Evolutionary conservation across 2,113 vertebrate genomes (phyloP), one percentile per base, ranked within the genome.

Genomic region (Bos indicus): DNA sequence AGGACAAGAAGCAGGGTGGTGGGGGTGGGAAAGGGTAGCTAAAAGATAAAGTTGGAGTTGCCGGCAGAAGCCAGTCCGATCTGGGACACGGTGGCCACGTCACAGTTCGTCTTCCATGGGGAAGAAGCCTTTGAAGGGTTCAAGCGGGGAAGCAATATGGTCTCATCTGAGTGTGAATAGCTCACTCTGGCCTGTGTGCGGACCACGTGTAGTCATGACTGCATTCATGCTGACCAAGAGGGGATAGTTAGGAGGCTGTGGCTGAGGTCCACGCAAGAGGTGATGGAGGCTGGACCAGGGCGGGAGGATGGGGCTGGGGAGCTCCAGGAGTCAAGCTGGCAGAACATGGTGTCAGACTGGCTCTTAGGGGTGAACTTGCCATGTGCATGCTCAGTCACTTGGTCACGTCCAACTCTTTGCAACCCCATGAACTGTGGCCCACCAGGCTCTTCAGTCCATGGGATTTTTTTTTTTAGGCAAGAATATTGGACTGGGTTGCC

Each of bases 41-140:
- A 21, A 48, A 56, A 13, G 9, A 16, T 1, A 2, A 64, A 51
- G 17, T 21, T 54, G 43, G 51, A 28, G 21, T 2, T 67, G 78
- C 25, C 3, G 62, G 17, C 2, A 30, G 28, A 40, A 14, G 9
- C 19, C 23, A 13, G 11, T 36, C n/a, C 2, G 4, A 51, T 19
- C 23, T 26, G 14, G 2, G 28, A 21, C 14, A 5, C 1, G 7
- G 60, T 3, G 16, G 74, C 33, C 23, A 1, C 0, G 2, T 28
- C 46, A 13, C 2, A 1, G 36, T 16, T 17, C 40, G 19, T 56
- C 60, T 11, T 21, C 43, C 43, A 52, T 6, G 33, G 17, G 17
- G 43, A 43, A 16, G 23, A 51, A 57, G 40, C 7, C 88, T 67
- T 62, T 16, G 3, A 81, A 30, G 48, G 33, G 17, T 56, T 71